A percentile compares a stretch with the other conserved stretches of the same genome.
Evolutionary conservation across 2,888 invertebrate species (phyloP).

Genomic region (Amblyjoppa fuscipennis): DNA sequence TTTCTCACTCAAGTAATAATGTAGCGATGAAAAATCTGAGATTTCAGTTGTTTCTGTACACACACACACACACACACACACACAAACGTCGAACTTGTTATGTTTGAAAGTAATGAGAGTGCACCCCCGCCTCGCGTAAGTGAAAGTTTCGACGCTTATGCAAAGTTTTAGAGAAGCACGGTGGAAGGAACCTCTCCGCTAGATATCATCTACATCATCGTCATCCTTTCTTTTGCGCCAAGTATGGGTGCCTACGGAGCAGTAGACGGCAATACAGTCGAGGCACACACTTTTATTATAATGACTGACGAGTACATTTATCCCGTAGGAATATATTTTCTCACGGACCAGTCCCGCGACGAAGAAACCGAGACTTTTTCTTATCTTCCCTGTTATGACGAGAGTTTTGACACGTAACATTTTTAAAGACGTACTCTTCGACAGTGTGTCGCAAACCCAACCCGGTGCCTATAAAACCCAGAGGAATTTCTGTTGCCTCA

Average conservation of each 20-base stretch:
- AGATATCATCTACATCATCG: conserved; percentile 45
- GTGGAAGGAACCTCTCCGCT: conserved; percentile 33
- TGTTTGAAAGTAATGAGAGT: conserved; percentile 56
- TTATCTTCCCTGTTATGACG: not conserved
- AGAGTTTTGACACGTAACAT: not conserved
- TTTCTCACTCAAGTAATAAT: not conserved
- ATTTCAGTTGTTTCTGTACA: not conserved
- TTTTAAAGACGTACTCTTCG: not conserved
- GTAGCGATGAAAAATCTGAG: conserved; percentile 32
- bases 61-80: not conserved
- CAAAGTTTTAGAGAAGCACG: conserved; percentile 54
- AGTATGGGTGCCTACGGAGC: conserved; percentile 19
- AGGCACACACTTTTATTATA: not conserved
- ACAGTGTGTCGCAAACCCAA: conserved; percentile 23
- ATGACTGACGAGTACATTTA: conserved; percentile 27
- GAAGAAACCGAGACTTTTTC: conserved; percentile 8
- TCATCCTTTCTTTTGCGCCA: conserved; percentile 36
- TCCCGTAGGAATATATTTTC: conserved; percentile 34
- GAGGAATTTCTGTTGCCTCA: conserved; percentile 11
- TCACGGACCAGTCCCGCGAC: conserved; percentile 4
- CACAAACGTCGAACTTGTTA: conserved; percentile 29
- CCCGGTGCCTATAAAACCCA: conserved; percentile 32
- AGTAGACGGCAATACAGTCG: not conserved
- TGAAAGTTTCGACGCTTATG: conserved; percentile 60
- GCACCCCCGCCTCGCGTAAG: conserved; percentile 41